Base-by-base conservation (phyloP, 2,113 vertebrate genomes). In the Catharus fuscescens region DNA sequence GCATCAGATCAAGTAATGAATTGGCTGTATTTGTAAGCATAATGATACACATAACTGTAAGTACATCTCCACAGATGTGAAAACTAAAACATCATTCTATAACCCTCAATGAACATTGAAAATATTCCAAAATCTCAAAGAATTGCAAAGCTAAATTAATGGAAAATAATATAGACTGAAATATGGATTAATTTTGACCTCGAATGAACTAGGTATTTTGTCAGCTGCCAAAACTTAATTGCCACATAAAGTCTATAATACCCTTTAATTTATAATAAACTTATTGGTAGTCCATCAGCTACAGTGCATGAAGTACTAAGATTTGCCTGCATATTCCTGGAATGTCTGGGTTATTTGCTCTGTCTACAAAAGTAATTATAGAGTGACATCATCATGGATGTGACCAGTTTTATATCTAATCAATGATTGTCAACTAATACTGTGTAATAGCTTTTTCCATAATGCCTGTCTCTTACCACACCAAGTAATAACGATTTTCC, bases 81-180 rank as follows among this genome's bases (percentile, higher is more conserved):
- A 70, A 80, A 60, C 14, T 78, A 32, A 78, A 86, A 54, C 7
- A 54, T 10, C 7, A 45, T 50, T 32, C 29, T 64, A 42, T 25
- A 89, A 15, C 17, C 28, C 12, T n/a, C 21, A 48, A 40, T 66
- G n/a, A 74, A 48, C 7, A 48, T 1, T 18, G 34, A 61, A 88
- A 91, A 38, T 24, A n/a, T 65, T 28, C 6, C 44, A 66, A 86
- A 79, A 52, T 2, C 12, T 71, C 15, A 20, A 65, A 64, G n/a
- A 86, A 45, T 32, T 70, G 83, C 56, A 83, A 62, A 91, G 71
- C 28, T 45, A 47, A 94, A 96, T 86, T 93, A 97, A 95, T 96
- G 80, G 24, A 81, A 96, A 92, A 91, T 38, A 60, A 82, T 80
- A 69, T 54, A 90, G 90, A 78, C 23, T 86, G 62, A 95, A 95